Conservation (phyloP, 2,113 vertebrate species). For the Elgaria multicarinata region DNA sequence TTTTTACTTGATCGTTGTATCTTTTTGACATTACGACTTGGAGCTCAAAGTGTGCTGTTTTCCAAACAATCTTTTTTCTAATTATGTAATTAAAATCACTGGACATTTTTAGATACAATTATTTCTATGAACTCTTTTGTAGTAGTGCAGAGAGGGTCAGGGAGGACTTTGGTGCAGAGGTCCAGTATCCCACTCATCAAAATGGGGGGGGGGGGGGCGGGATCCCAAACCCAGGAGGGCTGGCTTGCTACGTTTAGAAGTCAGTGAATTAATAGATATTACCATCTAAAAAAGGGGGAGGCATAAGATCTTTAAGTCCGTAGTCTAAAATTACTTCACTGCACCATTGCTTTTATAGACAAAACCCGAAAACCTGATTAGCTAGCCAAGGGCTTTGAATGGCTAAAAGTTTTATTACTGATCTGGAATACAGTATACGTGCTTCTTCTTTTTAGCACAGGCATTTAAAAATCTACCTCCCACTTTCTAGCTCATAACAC, state of each 20-base stretch:
- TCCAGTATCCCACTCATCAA: too few relatives aligned
- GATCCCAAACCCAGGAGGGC: background rate
- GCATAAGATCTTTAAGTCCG: background rate
- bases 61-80: constrained; percentile 34
- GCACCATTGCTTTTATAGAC: background rate
- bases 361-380: constrained; percentile 1
- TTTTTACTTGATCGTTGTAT: background rate
- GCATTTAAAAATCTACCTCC: background rate
- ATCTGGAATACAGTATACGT: background rate
- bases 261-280: too few relatives aligned
- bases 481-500: background rate
- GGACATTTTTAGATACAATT: background rate
- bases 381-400: background rate
- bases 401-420: background rate
- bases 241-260: background rate
- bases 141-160: background rate
- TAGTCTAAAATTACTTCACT: background rate
- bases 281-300: too few relatives aligned
- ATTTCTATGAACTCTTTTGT: background rate
- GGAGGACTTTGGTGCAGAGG: too few relatives aligned
- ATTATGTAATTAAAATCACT: constrained; percentile 20
- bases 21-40: background rate
- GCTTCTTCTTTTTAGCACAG: background rate
- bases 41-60: constrained; percentile 36
- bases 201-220: background rate